Evolutionary conservation across 2,113 vertebrate species (phyloP), one percentile per base, ranked within the genome.

Genomic region (Pituophis catenifer): DNA sequence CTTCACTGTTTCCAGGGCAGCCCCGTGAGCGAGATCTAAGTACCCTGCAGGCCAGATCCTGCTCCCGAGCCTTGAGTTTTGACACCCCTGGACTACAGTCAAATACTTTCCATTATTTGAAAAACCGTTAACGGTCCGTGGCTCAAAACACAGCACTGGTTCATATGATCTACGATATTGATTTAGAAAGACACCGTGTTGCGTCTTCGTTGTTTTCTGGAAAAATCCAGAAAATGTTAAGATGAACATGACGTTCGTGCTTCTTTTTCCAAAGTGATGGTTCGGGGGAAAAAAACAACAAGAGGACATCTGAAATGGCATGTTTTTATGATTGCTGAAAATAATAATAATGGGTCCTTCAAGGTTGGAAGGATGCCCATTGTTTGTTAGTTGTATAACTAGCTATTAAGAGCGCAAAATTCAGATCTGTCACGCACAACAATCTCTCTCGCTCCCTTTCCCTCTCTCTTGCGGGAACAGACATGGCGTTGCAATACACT

Each of bases 291-390:
- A 58, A 75, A 23, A 54, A 33, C 19, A 38, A 38, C n/a, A 75
- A 33, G 15, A 75, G n/a, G n/a, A 75, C n/a, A 38, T 38, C n/a
- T 33, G 15, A 75, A 38, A 19, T 38, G 7, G 15, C n/a, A 75
- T 75, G 70, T 75, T 75, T 65, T 75, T 38, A 75, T 33, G n/a
- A 75, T 8, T 70, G 13, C 11, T 0, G 6, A 70, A 70, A n/a
- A 33, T 26, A 26, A 19, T 0, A 26, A 11, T 10, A 3, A 0
- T 2, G 1, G 0, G 5, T 17, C n/a, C 12, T 75, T 75, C 65
- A 33, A 75, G 65, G n/a, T 33, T 65, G 62, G 62, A 12, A 29
- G 62, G 11, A 29, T 65, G 62, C 26, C 26, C 65, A 33, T 33
- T 75, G 29, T 75, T 75, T 33, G 65, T 8, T 75, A 75, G 65